Evolutionary conservation across 1,140 invertebrate species (phyloP).

Genomic region (Drosophila busckii): DNA sequence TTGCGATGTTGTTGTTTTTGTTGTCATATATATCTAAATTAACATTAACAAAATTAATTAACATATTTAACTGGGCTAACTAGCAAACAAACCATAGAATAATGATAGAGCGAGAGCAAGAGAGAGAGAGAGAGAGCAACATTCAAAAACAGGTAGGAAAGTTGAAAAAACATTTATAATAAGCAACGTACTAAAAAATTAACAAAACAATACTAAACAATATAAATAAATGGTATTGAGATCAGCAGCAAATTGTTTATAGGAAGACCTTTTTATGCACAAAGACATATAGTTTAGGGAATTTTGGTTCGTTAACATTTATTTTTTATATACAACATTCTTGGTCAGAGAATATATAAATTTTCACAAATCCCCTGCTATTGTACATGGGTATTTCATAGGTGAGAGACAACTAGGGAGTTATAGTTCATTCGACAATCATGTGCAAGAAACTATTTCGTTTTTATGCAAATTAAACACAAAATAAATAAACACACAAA

Average conservation of each 20-base stretch:
- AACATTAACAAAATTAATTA: slow-evolving; percentile 50
- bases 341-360: too few species aligned
- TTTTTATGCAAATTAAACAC: slow-evolving; percentile 57
- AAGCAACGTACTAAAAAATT: too few species aligned
- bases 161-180: slow-evolving; percentile 24
- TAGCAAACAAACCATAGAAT: slow-evolving; percentile 71
- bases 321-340: too few species aligned
- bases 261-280: too few species aligned
- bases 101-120: too few species aligned
- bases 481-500: slow-evolving; percentile 22
- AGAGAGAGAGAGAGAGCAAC: too few species aligned
- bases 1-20: slow-evolving; percentile 72
- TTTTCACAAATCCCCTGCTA: too few species aligned
- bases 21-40: slow-evolving; percentile 61
- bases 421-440: slow-evolving; percentile 65
- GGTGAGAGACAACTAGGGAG: slow-evolving; percentile 59
- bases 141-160: slow-evolving; percentile 36
- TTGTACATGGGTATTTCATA: too few species aligned
- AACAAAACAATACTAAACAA: neutral
- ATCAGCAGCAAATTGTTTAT: too few species aligned
- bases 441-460: slow-evolving; percentile 58
- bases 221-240: too few species aligned
- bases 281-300: too few species aligned
- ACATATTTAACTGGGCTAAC: slow-evolving; percentile 54
- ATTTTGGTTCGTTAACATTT: too few species aligned